Base-by-base conservation (phyloP, 2,113 vertebrate species). In the Nestor notabilis region DNA sequence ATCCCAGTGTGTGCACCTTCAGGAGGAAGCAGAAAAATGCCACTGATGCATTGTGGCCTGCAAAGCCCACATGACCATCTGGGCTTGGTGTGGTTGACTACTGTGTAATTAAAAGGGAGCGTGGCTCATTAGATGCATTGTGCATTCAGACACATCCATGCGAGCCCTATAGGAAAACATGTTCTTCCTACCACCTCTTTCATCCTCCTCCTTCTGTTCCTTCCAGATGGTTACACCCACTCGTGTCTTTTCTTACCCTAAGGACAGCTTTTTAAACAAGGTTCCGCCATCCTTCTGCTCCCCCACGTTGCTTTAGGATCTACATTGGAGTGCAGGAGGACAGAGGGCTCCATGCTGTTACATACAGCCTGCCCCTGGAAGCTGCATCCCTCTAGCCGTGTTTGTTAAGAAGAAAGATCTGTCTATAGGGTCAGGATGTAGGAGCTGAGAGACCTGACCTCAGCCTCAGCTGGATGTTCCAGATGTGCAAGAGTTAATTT, bases 181-280 rank as follows among this genome's bases (percentile, higher is more conserved):
- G 88, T 92, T 95, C 96, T 96, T 96, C 93, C 90, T 94, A 93
- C 82, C 87, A 74, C 82, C 91, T 90, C 90, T 96, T 95, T 97
- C 66, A 93, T 96, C 96, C 46, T 96, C 91, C 91, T 53, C 28
- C 91, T 97, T 95, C 84, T 93, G 53, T 96, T 96, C 93, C 87
- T 94, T 97, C 93, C 95, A 97, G 95, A 96, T 96, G 93, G 95
- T 94, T 93, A 96, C 95, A 93, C 95, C 96, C 93, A 96, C 96
- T 96, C 90, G 79, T 90, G 93, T 97, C 95, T 97, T 95, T 96
- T 97, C 95, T 97, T 97, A 97, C 95, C 93, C 92, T 94, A 78
- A 93, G 93, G 95, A 96, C 90, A 95, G 93, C 85, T 96, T 94
- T 96, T 95, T 74, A 92, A 95, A 83, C 71, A 86, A 94, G 82